These are phyloP conservation scores for Etheostoma spectabile DNA, from an alignment of 2,113 vertebrate species.

Conservation along the genomic window DNA sequence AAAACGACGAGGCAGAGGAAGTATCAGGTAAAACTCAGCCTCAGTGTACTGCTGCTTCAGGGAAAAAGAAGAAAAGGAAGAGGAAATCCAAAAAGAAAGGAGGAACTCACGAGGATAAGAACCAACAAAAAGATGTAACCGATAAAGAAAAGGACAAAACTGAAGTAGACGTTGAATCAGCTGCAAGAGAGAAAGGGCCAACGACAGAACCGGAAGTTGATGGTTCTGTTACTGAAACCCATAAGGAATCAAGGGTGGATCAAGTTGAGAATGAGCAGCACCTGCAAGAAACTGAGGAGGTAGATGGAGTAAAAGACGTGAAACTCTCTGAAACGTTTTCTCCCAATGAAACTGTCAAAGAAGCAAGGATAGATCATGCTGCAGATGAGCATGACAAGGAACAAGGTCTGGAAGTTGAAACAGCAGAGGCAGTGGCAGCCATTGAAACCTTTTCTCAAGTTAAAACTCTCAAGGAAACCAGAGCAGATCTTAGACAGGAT, in stretches of 20 bases:
- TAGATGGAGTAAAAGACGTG: background rate
- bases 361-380: conserved; percentile 18
- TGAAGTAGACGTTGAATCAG: background rate
- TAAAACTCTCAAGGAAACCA: background rate
- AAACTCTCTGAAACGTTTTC: background rate
- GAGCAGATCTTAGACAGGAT: background rate
- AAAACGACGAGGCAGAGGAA: conserved; percentile 44
- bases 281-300: background rate
- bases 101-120: conserved; percentile 41
- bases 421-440: background rate
- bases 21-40: conserved; percentile 17
- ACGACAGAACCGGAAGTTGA: background rate
- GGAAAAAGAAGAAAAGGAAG: conserved; percentile 84
- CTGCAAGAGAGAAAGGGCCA: background rate
- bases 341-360: background rate
- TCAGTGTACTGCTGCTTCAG: conserved; percentile 46
- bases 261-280: conserved; percentile 29
- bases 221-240: conserved; percentile 7
- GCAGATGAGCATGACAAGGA: background rate
- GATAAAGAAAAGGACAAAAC: conserved; percentile 18
- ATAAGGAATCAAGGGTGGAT: conserved; percentile 1
- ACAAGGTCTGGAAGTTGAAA: conserved; percentile 2
- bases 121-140: conserved; percentile 28
- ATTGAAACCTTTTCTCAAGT: background rate
- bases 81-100: conserved; percentile 79